These are phyloP conservation scores for Naso thynnoides DNA, from an alignment of 2,797 vertebrate species.

Conservation along the genomic window DNA sequence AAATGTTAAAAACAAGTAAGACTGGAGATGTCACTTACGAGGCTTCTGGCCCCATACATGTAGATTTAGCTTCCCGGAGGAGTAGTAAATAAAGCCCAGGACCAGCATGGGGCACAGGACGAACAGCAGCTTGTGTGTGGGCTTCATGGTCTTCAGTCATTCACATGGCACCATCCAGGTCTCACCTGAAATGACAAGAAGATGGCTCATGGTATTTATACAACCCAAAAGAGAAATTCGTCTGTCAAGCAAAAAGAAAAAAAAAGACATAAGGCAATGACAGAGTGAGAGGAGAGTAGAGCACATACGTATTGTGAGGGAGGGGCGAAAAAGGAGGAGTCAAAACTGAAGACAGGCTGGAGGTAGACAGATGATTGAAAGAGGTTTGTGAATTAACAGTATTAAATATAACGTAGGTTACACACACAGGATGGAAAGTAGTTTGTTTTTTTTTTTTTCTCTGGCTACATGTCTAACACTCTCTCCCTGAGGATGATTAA, in stretches of 20 bases:
- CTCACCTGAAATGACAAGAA: slow-evolving; percentile 82
- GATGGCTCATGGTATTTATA: slow-evolving; percentile 14
- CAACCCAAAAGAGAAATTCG: neutral
- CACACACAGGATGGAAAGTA: too few species aligned
- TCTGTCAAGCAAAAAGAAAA: neutral
- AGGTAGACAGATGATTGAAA: neutral
- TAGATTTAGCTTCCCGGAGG: slow-evolving; percentile 93
- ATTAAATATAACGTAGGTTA: neutral
- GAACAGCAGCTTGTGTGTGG: slow-evolving; percentile 95
- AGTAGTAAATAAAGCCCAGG: slow-evolving; percentile 96
- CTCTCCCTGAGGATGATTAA: neutral
- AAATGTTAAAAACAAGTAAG: slow-evolving; percentile 15
- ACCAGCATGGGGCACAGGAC: slow-evolving; percentile 95
- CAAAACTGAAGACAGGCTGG: neutral
- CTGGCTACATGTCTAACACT: neutral
- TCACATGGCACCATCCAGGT: slow-evolving; percentile 90
- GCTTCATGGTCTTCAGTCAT: slow-evolving; percentile 95
- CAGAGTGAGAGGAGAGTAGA: neutral
- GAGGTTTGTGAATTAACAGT: neutral
- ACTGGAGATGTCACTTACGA: slow-evolving; percentile 88
- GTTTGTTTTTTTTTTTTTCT: too few species aligned
- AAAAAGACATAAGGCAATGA: neutral
- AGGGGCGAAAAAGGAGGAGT: neutral
- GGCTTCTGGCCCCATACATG: slow-evolving; percentile 92
- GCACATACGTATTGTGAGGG: neutral